These are phyloP conservation scores for Corythaixoides concolor DNA, from an alignment of 2,113 vertebrate species.

Conservation along the genomic window DNA sequence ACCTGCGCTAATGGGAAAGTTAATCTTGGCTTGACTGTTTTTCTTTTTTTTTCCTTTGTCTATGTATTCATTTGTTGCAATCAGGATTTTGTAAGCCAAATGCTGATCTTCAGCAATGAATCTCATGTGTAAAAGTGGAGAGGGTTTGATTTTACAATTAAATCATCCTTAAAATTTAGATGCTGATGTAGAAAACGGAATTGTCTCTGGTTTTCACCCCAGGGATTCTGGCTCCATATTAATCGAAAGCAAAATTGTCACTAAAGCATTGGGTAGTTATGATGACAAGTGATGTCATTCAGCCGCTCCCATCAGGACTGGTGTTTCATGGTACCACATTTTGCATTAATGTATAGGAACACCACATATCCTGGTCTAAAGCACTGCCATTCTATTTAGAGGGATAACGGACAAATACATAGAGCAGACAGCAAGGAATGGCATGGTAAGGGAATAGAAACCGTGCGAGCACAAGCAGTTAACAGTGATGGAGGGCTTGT, in stretches of 20 bases:
- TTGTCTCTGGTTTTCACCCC: neutral
- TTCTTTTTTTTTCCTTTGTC: neutral
- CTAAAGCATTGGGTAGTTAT: neutral
- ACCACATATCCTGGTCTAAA: neutral
- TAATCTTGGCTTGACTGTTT: neutral
- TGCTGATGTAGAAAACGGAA: neutral
- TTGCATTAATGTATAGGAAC: neutral
- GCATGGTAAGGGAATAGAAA: neutral
- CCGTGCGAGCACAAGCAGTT: fast-evolving
- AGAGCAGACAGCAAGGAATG: neutral
- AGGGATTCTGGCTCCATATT: neutral
- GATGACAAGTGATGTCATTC: neutral
- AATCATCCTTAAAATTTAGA: neutral
- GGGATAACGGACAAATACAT: fast-evolving
- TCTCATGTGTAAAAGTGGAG: neutral
- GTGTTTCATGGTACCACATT: neutral
- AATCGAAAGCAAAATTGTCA: neutral
- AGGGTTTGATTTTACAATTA: neutral
- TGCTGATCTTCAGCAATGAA: neutral
- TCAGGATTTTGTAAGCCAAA: neutral
- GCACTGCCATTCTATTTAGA: neutral
- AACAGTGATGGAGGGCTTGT: neutral
- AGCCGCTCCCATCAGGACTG: neutral
- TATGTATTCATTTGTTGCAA: neutral
- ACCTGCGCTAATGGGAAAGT: neutral